A percentile compares a stretch with the other conserved stretches of the same genome.
Conservation (phyloP, 2,797 vertebrate genomes). For the Sebastes dallii region DNA sequence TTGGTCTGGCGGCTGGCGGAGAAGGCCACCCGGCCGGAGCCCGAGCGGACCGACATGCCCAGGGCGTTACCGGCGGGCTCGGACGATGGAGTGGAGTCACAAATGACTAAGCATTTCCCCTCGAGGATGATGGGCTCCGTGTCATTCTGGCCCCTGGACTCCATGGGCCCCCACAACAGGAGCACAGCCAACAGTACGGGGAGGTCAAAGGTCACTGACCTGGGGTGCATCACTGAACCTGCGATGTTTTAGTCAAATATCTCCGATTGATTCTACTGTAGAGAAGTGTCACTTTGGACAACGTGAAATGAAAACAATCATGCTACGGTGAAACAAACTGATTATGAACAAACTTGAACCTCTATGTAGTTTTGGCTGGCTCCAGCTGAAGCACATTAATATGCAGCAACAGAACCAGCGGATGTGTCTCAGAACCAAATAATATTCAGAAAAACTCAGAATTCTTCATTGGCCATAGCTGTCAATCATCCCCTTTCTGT, state of each 20-base stretch:
- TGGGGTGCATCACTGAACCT: slow-evolving; percentile 58
- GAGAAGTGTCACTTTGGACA: slow-evolving; percentile 44
- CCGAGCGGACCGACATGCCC: slow-evolving; percentile 85
- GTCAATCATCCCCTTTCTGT: slow-evolving; percentile 24
- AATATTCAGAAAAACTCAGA: slow-evolving; percentile 18
- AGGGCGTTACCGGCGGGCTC: slow-evolving; percentile 81
- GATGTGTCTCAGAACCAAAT: neutral
- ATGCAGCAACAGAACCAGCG: neutral
- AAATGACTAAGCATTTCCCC: slow-evolving; percentile 86
- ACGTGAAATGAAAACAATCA: slow-evolving; percentile 27
- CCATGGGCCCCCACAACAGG: slow-evolving; percentile 65
- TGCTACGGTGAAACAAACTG: slow-evolving; percentile 17
- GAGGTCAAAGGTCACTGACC: slow-evolving; percentile 46
- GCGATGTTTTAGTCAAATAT: neutral
- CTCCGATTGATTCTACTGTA: neutral
- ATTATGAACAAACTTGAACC: neutral
- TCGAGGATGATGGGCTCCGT: slow-evolving; percentile 86
- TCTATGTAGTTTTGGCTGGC: neutral
- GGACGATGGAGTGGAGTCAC: slow-evolving; percentile 83
- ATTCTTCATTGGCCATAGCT: slow-evolving; percentile 21
- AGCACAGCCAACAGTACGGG: slow-evolving; percentile 59
- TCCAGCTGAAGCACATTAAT: neutral
- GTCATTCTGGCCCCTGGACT: slow-evolving; percentile 80
- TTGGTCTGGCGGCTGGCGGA: slow-evolving; percentile 86
- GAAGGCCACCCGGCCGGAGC: slow-evolving; percentile 83